Percentiles rank a stretch among this genome's conserved stretches.
These are phyloP conservation scores for Cyclophora albipunctata DNA, from an alignment of 2,888 invertebrate genomes.

Conservation along the genomic window DNA sequence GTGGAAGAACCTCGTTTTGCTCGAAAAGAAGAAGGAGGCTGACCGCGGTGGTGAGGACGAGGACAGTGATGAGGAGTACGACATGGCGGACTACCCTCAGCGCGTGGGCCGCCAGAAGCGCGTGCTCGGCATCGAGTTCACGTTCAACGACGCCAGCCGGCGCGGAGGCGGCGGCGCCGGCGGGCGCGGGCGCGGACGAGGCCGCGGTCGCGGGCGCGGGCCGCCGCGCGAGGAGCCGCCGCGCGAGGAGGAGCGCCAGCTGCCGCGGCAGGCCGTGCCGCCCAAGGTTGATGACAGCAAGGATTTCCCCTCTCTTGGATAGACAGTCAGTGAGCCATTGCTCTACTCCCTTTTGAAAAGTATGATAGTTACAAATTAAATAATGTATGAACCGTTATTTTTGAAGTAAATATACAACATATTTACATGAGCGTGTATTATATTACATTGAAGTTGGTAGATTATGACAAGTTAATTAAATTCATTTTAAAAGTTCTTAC, in stretches of 20 bases:
- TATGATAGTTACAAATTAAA: conserved; percentile 70
- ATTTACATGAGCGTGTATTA: conserved; percentile 73
- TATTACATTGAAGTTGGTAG: conserved; percentile 45
- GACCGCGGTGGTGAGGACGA: conserved; percentile 77
- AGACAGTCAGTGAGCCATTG: conserved; percentile 62
- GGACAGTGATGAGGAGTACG: conserved; percentile 83
- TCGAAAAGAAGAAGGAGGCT: conserved; percentile 85
- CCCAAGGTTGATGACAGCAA: conserved; percentile 97
- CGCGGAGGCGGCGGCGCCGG: conserved; percentile 81
- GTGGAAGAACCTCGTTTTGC: conserved; percentile 93
- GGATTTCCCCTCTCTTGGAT: conserved; percentile 95
- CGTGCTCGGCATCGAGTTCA: conserved; percentile 90
- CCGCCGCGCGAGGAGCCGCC: conserved; percentile 49
- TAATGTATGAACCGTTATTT: conserved; percentile 75
- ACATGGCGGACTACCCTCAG: conserved; percentile 87
- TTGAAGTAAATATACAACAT: conserved; percentile 77
- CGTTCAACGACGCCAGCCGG: conserved; percentile 87
- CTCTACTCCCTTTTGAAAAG: conserved; percentile 62
- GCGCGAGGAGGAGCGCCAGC: conserved; percentile 50
- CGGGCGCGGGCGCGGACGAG: conserved; percentile 75
- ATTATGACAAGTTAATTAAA: conserved; percentile 29
- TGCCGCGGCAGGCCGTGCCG: conserved; percentile 60
- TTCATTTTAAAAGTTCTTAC: conserved; percentile 27
- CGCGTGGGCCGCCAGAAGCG: conserved; percentile 91
- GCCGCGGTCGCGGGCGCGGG: conserved; percentile 52